Evolutionary conservation across 2,797 vertebrate genomes (phyloP), one percentile per base, ranked within the genome.

Genomic region (Chelon auratus): DNA sequence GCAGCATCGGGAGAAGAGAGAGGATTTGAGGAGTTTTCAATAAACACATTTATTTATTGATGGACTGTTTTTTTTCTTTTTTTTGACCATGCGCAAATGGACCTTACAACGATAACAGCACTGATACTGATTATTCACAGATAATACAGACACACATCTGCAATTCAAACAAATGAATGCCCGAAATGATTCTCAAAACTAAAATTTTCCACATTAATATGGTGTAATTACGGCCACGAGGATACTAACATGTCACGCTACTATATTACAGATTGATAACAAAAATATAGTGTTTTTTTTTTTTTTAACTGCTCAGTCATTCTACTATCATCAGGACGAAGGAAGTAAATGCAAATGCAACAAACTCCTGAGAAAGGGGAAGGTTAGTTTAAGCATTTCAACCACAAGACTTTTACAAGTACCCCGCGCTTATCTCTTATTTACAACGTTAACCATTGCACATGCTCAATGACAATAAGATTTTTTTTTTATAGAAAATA

Each of bases 11-110:
- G 37, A 68, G 39, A 30, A 37, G 36, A 68, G 6, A 65, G 68
- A 20, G 20, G 17, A 61, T 80, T 64, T 67, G 56, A 80, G 51
- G 60, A 65, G 63, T 81, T 80, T 33, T 81, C 84, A 92, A 93
- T 92, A 93, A 92, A 93, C 67, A 77, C 70, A 42, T 90, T 77
- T 92, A 93, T 93, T 92, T 92, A 92, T 93, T 92, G 83, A 90
- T 50, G 11, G 70, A 68, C 51, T 64, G 57, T 69, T 80, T 60
- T 62, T 36, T n/a, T 51, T 3, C n/a, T 50, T 24, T 11, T 62
- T 81, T 87, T 76, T 68, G 45, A 81, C 33, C 55, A 81, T 87
- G 82, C 88, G 83, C 55, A 57, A 75, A 62, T 45, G 40, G 24
- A 72, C 40, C 51, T 18, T 61, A 82, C 68, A 12, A 62, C n/a